Conservation (phyloP, 2,797 vertebrate species). For the Melanogrammus aeglefinus region DNA sequence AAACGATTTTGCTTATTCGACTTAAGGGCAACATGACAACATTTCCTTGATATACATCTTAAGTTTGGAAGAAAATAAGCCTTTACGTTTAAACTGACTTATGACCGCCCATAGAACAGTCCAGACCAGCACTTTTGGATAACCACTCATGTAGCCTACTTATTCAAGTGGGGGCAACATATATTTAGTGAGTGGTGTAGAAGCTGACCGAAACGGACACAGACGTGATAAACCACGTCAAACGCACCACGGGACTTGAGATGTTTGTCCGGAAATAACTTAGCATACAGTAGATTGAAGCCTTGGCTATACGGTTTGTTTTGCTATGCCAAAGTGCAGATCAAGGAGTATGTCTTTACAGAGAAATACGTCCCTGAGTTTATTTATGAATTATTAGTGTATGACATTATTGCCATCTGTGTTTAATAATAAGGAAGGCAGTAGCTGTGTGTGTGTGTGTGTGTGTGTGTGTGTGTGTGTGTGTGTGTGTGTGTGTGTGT, state of each 20-base stretch:
- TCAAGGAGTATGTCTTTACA: neutral
- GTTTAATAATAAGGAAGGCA: slow-evolving; percentile 12
- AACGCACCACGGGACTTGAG: neutral
- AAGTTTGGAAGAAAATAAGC: too few relatives aligned
- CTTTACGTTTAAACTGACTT: neutral
- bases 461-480: slow-evolving; percentile 12
- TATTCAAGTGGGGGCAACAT: neutral
- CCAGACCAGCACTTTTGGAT: neutral
- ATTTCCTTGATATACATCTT: too few relatives aligned
- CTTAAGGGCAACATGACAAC: neutral
- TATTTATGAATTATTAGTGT: neutral
- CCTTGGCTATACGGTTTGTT: neutral
- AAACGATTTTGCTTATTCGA: too few relatives aligned
- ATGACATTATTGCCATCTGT: slow-evolving; percentile 12
- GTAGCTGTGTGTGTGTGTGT: slow-evolving; percentile 11
- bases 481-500: slow-evolving; percentile 1
- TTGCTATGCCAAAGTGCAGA: neutral
- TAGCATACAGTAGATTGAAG: neutral
- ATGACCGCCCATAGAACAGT: neutral
- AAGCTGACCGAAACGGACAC: neutral
- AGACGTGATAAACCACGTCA: neutral
- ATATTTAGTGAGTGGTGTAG: neutral
- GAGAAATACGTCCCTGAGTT: neutral
- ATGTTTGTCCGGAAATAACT: neutral
- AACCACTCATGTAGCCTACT: neutral